phyloP scores from a whole-genome alignment of 2,797 vertebrate species.

The Rhodeus uyekii region DNA sequence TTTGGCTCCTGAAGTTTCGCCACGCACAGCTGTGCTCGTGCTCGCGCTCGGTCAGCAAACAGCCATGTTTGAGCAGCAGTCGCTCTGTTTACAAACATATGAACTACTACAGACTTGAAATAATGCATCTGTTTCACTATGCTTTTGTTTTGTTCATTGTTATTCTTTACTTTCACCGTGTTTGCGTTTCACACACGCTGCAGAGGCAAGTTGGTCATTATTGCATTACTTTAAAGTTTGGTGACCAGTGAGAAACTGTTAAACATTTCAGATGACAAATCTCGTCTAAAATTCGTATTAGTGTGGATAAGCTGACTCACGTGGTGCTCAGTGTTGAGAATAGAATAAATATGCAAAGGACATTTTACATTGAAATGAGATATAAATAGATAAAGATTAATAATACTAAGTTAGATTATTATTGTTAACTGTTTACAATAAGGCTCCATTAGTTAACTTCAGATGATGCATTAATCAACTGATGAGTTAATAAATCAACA shows the following conservation, averaged over 20 bases:
- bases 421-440: background rate
- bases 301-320: background rate
- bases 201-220: background rate
- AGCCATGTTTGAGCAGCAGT: conserved; percentile 5
- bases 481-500: too few species aligned
- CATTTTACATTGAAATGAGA: background rate
- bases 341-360: background rate
- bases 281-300: background rate
- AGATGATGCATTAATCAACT: background rate
- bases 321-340: background rate
- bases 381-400: background rate
- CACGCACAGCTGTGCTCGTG: conserved; percentile 22
- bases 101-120: too few species aligned
- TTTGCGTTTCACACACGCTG: background rate
- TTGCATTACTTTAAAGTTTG: background rate
- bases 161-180: background rate
- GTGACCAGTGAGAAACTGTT: background rate
- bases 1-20: background rate
- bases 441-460: background rate
- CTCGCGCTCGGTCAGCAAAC: conserved; percentile 16
- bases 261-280: background rate
- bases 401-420: background rate
- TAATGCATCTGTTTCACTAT: background rate
- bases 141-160: background rate
- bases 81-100: background rate